Percentiles rank a stretch among this genome's conserved stretches.
Conservation (phyloP, 2,113 vertebrate species). For the Corydoras maculifer region DNA sequence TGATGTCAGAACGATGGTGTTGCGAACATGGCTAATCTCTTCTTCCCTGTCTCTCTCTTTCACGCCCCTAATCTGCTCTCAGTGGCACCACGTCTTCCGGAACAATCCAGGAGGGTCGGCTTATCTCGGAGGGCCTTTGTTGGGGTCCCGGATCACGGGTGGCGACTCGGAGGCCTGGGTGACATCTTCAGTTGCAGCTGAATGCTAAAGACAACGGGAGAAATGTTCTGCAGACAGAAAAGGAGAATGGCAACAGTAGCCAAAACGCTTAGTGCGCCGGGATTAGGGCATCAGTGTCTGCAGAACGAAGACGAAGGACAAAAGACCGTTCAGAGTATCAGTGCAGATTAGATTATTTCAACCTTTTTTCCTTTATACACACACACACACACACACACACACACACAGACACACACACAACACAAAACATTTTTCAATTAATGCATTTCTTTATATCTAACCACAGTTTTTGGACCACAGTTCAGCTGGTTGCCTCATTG, state of each 20-base stretch:
- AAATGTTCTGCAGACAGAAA: slow-evolving; percentile 25
- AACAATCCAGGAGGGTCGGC: slow-evolving; percentile 83
- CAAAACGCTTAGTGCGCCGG: slow-evolving; percentile 48
- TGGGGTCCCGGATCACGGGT: slow-evolving; percentile 58
- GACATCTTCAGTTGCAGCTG: slow-evolving; percentile 88
- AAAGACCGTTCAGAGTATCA: slow-evolving; percentile 18
- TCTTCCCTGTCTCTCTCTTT: slow-evolving; percentile 62
- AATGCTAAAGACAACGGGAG: slow-evolving; percentile 67
- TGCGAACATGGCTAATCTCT: slow-evolving; percentile 81
- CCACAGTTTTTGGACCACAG: too few species aligned
- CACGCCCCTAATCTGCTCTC: slow-evolving; percentile 83
- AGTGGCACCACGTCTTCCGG: slow-evolving; percentile 69
- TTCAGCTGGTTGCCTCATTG: too few species aligned
- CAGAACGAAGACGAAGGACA: slow-evolving; percentile 52
- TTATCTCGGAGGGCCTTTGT: slow-evolving; percentile 87
- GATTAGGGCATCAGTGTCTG: slow-evolving; percentile 63
- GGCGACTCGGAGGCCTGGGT: slow-evolving; percentile 75
- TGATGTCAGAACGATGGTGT: slow-evolving; percentile 53
- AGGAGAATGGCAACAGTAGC: slow-evolving; percentile 46
- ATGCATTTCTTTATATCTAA: too few species aligned
- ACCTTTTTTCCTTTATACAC: too few species aligned
- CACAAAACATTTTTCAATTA: too few species aligned
- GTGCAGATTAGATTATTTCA: not conserved
- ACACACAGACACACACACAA: too few species aligned
- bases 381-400: too few species aligned